These are phyloP conservation scores for Podiceps cristatus DNA, from an alignment of 2,113 vertebrate species.

Conservation along the genomic window DNA sequence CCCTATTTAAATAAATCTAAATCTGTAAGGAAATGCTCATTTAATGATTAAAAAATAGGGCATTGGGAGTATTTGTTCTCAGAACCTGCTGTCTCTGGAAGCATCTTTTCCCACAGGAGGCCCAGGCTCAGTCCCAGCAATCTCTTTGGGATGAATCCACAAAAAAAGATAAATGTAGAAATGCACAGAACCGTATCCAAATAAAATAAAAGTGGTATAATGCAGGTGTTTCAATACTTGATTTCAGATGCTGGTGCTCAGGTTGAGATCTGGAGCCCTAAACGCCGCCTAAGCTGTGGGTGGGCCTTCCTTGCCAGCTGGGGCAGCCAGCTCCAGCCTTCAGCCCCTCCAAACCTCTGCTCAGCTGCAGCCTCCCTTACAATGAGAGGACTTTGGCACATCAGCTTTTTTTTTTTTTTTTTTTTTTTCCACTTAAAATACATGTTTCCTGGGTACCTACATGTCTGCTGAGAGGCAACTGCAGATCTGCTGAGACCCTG, in stretches of 20 bases:
- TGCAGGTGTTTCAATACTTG: background rate
- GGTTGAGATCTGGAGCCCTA: background rate
- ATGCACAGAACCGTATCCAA: background rate
- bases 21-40: background rate
- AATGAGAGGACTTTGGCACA: background rate
- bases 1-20: background rate
- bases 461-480: background rate
- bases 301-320: background rate
- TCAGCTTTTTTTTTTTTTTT: too few relatives aligned
- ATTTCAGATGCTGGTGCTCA: background rate
- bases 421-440: conserved; percentile 7
- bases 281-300: background rate
- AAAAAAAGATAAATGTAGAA: background rate
- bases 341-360: background rate
- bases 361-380: background rate
- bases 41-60: background rate
- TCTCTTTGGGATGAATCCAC: background rate
- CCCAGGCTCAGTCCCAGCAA: background rate
- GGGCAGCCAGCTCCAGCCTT: background rate
- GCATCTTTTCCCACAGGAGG: background rate
- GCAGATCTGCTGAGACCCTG: conserved; percentile 13
- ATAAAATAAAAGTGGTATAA: background rate
- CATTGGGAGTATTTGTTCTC: background rate
- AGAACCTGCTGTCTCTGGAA: background rate
- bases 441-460: background rate